Conservation (phyloP, 2,888 invertebrate species). For the Ditula angustiorana region DNA sequence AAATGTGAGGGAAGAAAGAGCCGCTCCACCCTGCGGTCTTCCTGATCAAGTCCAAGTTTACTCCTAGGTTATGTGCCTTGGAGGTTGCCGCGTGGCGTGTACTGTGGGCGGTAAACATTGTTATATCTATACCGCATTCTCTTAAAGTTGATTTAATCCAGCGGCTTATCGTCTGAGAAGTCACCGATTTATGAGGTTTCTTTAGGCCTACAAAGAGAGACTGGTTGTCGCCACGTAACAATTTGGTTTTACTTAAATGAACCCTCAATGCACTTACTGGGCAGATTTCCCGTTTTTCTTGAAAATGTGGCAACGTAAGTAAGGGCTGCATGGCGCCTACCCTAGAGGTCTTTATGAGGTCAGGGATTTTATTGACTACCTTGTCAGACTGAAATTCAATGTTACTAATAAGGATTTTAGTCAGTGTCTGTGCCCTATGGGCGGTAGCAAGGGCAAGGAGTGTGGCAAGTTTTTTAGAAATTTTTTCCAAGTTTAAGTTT, state of each 20-base stretch:
- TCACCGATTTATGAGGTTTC: conserved; percentile 38
- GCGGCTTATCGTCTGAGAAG: conserved; percentile 39
- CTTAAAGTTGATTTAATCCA: conserved; percentile 41
- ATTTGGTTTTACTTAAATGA: conserved; percentile 23
- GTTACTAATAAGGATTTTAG: too few species aligned
- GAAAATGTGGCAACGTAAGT: not conserved
- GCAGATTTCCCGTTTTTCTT: conserved; percentile 30
- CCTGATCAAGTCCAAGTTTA: conserved; percentile 33
- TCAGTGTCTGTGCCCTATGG: too few species aligned
- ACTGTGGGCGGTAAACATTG: conserved; percentile 37
- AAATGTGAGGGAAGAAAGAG: not conserved
- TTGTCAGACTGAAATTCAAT: too few species aligned
- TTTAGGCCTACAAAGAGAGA: conserved; percentile 36
- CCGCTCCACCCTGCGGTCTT: conserved; percentile 27
- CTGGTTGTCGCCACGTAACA: conserved; percentile 17
- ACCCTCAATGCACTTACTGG: conserved; percentile 30
- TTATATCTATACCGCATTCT: conserved; percentile 40
- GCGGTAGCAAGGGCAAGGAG: too few species aligned
- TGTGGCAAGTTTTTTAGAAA: too few species aligned
- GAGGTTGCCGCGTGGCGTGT: conserved; percentile 44
- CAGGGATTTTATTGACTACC: conserved; percentile 1
- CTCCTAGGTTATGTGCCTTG: conserved; percentile 27
- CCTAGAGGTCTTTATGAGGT: conserved; percentile 1
- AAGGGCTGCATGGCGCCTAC: not conserved
- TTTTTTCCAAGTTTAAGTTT: too few species aligned